A percentile compares a stretch with the other conserved stretches of the same genome.
phyloP scores from a whole-genome alignment of 2,113 vertebrate species.

The Callionymus lyra region DNA sequence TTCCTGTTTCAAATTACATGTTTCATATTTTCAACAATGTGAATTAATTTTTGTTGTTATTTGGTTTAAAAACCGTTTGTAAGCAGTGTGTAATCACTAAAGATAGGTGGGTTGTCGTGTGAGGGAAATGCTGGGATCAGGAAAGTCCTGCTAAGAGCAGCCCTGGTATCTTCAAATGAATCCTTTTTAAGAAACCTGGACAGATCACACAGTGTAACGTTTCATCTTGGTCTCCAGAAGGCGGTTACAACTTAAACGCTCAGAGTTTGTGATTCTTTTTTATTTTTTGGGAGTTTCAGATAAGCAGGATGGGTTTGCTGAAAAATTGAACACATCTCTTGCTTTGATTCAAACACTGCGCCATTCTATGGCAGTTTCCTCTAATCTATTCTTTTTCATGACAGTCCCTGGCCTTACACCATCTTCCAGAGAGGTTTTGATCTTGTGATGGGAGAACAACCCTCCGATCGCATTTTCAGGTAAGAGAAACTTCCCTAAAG shows the following conservation, averaged over 20 bases:
- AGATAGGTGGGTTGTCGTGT: too few relatives aligned
- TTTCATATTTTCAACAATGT: too few relatives aligned
- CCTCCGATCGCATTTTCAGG: slow-evolving; percentile 98
- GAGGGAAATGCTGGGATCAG: too few relatives aligned
- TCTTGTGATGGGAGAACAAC: slow-evolving; percentile 95
- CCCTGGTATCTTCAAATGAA: too few relatives aligned
- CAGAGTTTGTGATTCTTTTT: slow-evolving; percentile 19
- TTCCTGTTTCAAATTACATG: too few relatives aligned
- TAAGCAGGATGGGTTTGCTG: slow-evolving; percentile 19
- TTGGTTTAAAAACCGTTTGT: too few relatives aligned
- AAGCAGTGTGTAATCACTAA: too few relatives aligned
- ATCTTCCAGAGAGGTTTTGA: slow-evolving; percentile 98
- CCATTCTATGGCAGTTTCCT: slow-evolving; percentile 34
- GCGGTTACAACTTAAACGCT: slow-evolving; percentile 8
- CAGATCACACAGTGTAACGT: too few relatives aligned
- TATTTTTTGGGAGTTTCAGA: background rate
- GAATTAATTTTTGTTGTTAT: too few relatives aligned
- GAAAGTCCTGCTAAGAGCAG: too few relatives aligned
- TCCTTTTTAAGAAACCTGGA: too few relatives aligned
- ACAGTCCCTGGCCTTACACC: slow-evolving; percentile 95
- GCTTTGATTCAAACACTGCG: slow-evolving; percentile 43
- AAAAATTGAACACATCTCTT: slow-evolving; percentile 23
- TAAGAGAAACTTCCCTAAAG: slow-evolving; percentile 55
- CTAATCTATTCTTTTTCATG: slow-evolving; percentile 37
- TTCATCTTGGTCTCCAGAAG: slow-evolving; percentile 8